Conservation (phyloP, 2,797 vertebrate species). For the Chrysocyon brachyurus region DNA sequence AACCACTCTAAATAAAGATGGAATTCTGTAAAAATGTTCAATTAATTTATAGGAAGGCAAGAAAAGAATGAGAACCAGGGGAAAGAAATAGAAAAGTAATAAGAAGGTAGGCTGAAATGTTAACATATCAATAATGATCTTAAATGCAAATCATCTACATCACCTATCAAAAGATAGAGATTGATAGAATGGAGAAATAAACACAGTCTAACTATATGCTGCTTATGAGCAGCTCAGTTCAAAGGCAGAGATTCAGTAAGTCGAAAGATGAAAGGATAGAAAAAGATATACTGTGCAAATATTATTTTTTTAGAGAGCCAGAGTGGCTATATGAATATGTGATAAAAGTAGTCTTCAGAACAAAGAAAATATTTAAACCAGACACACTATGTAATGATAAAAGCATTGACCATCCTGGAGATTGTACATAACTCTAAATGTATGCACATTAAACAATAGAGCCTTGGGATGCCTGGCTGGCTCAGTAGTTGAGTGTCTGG, state of each 20-base stretch:
- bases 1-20: not conserved
- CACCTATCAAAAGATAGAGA: not conserved
- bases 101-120: not conserved
- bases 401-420: not conserved
- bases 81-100: slow-evolving; percentile 1
- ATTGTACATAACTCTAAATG: not conserved
- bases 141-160: not conserved
- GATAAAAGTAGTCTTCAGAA: not conserved
- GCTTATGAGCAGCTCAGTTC: not conserved
- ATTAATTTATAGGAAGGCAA: not conserved
- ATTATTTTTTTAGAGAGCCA: not conserved
- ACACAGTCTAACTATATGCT: not conserved
- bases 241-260: not conserved
- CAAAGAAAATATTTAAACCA: not conserved
- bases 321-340: not conserved
- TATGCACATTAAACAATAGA: not conserved
- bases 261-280: not conserved
- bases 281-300: not conserved
- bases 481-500: too few species aligned
- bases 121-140: not conserved
- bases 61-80: not conserved
- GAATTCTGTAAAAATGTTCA: not conserved
- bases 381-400: not conserved
- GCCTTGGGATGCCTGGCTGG: too few species aligned
- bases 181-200: not conserved